Evolutionary conservation across 1,140 invertebrate species (phyloP).

Genomic region (Sipha flava): DNA sequence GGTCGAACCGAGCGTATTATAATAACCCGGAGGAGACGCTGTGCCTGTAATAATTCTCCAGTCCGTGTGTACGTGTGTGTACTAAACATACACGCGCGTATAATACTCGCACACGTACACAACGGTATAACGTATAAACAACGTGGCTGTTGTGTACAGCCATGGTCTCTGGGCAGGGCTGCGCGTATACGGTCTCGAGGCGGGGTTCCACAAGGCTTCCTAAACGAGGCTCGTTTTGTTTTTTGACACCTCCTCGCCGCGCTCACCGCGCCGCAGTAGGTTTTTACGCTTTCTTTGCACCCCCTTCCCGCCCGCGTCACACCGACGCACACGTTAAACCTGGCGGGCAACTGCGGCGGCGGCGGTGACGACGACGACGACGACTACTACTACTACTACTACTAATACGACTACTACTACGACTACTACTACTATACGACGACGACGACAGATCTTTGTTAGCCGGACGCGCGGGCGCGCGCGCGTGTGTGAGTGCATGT

Average conservation of each 20-base stretch:
- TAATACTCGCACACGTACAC: background rate
- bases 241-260: slow-evolving; percentile 17
- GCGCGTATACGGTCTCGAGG: background rate
- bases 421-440: too few relatives aligned
- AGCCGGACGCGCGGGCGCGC: background rate
- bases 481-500: background rate
- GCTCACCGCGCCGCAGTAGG: background rate
- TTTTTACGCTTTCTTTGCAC: slow-evolving; percentile 21
- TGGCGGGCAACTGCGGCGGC: background rate
- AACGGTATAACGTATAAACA: slow-evolving; percentile 1
- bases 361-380: slow-evolving; percentile 14
- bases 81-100: background rate
- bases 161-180: slow-evolving; percentile 6
- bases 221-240: slow-evolving; percentile 32
- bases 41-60: slow-evolving; percentile 20
- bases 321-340: background rate
- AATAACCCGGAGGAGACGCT: background rate
- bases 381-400: too few relatives aligned
- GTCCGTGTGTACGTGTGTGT: background rate
- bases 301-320: background rate
- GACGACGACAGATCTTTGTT: slow-evolving; percentile 26
- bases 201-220: slow-evolving; percentile 21
- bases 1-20: slow-evolving; percentile 20
- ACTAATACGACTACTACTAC: too few relatives aligned
- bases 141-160: background rate